Conservation (phyloP, 1,140 invertebrate species). For the Sinella curviseta region DNA sequence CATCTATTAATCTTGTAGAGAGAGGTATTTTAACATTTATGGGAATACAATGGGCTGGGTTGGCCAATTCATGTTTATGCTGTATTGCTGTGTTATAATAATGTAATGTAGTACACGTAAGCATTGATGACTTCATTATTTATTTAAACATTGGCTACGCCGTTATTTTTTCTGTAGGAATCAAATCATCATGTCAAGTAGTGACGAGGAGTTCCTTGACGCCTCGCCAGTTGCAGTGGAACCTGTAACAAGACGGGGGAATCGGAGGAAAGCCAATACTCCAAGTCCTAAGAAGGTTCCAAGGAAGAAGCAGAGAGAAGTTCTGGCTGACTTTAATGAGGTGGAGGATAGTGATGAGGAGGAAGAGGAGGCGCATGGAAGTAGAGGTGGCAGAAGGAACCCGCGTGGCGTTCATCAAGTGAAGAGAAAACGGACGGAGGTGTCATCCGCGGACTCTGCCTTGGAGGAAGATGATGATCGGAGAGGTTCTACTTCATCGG, state of each 20-base stretch:
- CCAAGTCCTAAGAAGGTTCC: background rate
- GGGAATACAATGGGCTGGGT: no score
- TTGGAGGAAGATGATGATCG: background rate
- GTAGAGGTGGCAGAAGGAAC: background rate
- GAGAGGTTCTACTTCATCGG: background rate
- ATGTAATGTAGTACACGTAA: no score
- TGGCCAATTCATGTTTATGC: no score
- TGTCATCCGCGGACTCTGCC: background rate
- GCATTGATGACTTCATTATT: no score
- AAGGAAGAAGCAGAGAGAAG: background rate
- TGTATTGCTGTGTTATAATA: no score
- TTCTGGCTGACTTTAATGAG: background rate
- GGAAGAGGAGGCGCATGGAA: background rate
- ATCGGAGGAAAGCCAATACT: background rate
- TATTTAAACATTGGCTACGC: background rate
- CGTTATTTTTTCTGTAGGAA: background rate
- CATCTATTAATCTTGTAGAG: no score
- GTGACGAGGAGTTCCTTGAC: background rate
- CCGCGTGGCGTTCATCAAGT: background rate
- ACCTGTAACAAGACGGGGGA: background rate
- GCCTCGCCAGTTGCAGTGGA: background rate
- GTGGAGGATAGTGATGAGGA: slow-evolving; percentile 5
- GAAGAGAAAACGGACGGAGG: background rate
- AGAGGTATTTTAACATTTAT: no score
- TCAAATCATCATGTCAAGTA: background rate